Base-by-base conservation (phyloP, 23 tunicate species). In the Phallusia fumigata region DNA sequence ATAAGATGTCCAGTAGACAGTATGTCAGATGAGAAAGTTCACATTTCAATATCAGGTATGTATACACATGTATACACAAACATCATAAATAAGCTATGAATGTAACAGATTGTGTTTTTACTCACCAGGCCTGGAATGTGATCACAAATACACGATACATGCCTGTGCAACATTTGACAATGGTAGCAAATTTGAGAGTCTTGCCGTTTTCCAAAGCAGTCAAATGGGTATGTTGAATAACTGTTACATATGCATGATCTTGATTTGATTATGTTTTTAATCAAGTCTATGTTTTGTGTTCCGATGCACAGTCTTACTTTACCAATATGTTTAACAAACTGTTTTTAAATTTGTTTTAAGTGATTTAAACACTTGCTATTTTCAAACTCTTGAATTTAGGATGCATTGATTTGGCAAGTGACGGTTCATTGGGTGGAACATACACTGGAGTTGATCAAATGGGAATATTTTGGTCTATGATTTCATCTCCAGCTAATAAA, bases 401-500 rank as follows among this genome's bases (percentile, higher is more conserved):
- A 24, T 0, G 35, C 28, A 32, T 85, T 19, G 45, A 69, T 32
- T 31, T 79, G 33, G 12, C 31, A 24, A 65, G 13, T 21, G 88
- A 85, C 44, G 5, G 22, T 33, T 64, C 78, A 21, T 1, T 78
- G 32, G 84, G 86, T 53, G 91, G 91, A 0, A 22, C 52, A 22
- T 88, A 76, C 44, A 49, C 47, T 5, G 82, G 91, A 76, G 35
- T 36, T 30, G 69, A 82, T 33, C 82, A 77, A 32, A 88, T 88
- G 91, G 91, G 91, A 0, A 35, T 88, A 19, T 82, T 88, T 82
- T 88, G 91, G 91, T 64, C 91, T n/a, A 82, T 88, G 91, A 65
- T 75, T 19, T 65, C 82, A 11, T 81, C 77, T 44, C 19, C 72
- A 21, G 12, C 19, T 0, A 40, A 82, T 34, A 86, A 49, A 44